Evolutionary conservation across 2,888 invertebrate species (phyloP).

Genomic region (Tridacna crocea): DNA sequence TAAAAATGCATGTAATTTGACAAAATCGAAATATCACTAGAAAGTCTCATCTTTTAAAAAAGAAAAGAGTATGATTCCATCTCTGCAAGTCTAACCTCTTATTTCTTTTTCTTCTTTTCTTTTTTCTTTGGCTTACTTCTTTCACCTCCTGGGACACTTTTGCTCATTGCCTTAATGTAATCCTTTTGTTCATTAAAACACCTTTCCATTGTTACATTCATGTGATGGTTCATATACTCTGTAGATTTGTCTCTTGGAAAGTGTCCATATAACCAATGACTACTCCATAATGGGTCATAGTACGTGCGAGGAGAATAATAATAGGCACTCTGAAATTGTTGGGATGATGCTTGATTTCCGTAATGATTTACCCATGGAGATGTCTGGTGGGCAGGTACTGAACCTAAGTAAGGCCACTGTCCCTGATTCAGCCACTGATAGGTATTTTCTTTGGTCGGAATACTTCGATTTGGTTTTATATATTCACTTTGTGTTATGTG

Average conservation of each 20-base stretch:
- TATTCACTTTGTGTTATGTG: not conserved
- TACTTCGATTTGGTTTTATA: no score
- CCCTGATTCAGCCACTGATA: no score
- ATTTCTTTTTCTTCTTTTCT: conserved; percentile 8
- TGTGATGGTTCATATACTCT: not conserved
- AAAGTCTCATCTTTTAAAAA: not conserved
- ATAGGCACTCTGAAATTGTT: not conserved
- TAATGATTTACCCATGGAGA: not conserved
- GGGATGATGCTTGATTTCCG: not conserved
- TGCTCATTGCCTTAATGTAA: conserved; percentile 46
- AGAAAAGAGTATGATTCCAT: not conserved
- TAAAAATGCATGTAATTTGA: no score
- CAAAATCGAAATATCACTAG: not conserved
- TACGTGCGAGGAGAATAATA: not conserved
- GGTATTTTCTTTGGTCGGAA: no score
- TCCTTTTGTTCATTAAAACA: conserved; percentile 33
- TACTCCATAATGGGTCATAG: not conserved
- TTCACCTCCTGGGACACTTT: not conserved
- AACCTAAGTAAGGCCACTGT: no score
- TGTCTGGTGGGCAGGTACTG: no score
- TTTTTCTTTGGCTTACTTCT: conserved; percentile 10
- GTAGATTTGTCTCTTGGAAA: not conserved
- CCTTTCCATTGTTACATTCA: conserved; percentile 21
- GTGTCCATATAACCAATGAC: not conserved
- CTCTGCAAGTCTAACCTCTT: not conserved